A percentile compares a stretch with the other conserved stretches of the same genome.
These are phyloP conservation scores for Hirtodrosophila histrioides DNA, from an alignment of 2,888 invertebrate genomes.

Conservation along the genomic window DNA sequence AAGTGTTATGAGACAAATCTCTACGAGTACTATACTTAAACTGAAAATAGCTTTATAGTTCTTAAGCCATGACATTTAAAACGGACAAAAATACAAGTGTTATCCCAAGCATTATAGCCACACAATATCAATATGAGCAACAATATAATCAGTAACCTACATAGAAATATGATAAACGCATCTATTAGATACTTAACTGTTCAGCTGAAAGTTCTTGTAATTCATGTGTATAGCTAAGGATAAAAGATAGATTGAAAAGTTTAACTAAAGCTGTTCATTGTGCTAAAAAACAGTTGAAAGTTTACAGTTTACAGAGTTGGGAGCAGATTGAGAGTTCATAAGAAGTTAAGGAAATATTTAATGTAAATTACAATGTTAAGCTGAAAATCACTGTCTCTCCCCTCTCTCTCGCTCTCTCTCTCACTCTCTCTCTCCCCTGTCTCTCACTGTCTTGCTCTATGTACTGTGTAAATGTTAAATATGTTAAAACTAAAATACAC, in stretches of 20 bases:
- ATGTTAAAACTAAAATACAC: slow-evolving; percentile 50
- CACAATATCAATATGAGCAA: slow-evolving; percentile 51
- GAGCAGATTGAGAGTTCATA: slow-evolving; percentile 28
- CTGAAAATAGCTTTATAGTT: slow-evolving; percentile 83
- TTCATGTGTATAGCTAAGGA: slow-evolving; percentile 46
- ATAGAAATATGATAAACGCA: slow-evolving; percentile 15
- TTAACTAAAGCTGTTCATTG: slow-evolving; percentile 23
- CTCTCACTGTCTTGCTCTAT: slow-evolving; percentile 37
- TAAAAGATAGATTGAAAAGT: slow-evolving; percentile 37
- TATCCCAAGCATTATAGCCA: slow-evolving; percentile 41
- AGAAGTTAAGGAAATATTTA: slow-evolving; percentile 10
- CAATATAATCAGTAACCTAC: slow-evolving; percentile 14
- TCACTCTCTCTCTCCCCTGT: slow-evolving; percentile 13
- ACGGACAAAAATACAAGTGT: background rate
- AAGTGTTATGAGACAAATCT: slow-evolving; percentile 72
- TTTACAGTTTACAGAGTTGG: slow-evolving; percentile 26
- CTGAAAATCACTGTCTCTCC: slow-evolving; percentile 18
- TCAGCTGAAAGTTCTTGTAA: slow-evolving; percentile 63
- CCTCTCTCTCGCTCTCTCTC: slow-evolving; percentile 4
- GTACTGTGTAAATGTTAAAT: slow-evolving; percentile 70
- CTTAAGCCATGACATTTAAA: slow-evolving; percentile 65
- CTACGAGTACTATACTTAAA: slow-evolving; percentile 73
- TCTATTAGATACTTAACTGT: slow-evolving; percentile 47
- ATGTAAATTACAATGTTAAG: slow-evolving; percentile 38
- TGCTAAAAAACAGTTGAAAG: slow-evolving; percentile 19